phyloP scores from a whole-genome alignment of 2,113 vertebrate genomes.

The Bettongia penicillata region DNA sequence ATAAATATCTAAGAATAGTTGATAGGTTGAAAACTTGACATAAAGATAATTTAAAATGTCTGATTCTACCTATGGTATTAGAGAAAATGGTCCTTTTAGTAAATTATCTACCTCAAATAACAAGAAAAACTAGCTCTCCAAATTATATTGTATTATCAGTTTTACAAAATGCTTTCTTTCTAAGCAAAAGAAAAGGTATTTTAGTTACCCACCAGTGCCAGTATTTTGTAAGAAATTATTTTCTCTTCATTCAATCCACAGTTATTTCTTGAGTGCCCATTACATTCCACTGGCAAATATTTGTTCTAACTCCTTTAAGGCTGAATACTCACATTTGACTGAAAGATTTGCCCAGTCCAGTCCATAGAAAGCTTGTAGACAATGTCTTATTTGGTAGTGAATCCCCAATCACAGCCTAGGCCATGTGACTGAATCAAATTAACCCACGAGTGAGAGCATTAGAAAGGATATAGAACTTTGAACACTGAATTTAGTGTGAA shows the following conservation, averaged over 20 bases:
- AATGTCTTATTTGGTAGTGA: background rate
- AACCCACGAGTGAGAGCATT: background rate
- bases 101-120: slow-evolving; percentile 19
- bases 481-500: background rate
- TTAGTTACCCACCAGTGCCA: background rate
- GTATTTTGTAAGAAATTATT: slow-evolving; percentile 32
- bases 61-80: background rate
- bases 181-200: background rate
- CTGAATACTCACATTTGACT: background rate
- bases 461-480: background rate
- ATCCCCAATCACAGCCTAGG: background rate
- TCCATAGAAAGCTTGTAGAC: background rate
- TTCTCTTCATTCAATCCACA: background rate
- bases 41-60: slow-evolving; percentile 7
- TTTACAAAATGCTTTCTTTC: background rate
- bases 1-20: slow-evolving; percentile 14
- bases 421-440: background rate
- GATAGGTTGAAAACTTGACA: background rate
- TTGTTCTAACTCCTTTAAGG: slow-evolving; percentile 22
- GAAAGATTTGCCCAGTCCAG: background rate
- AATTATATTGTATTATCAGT: background rate
- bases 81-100: slow-evolving; percentile 6
- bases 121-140: background rate
- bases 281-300: background rate
- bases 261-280: background rate